Evolutionary conservation across 2,797 vertebrate species (phyloP).

Genomic region (Cyclura pinguis): DNA sequence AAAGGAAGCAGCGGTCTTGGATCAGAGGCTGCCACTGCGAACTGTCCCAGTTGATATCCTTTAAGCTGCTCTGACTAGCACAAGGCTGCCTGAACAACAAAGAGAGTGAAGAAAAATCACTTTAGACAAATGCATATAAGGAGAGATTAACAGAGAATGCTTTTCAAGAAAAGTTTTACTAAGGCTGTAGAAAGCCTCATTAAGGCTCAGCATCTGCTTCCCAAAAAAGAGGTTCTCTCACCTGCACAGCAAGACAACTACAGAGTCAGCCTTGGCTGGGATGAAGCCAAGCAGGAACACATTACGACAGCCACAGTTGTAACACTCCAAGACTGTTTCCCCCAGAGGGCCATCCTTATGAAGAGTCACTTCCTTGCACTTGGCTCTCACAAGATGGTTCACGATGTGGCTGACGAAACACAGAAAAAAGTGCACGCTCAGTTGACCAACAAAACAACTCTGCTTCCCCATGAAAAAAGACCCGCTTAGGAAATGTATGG

Average conservation of each 20-base stretch:
- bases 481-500: too few relatives aligned
- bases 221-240: conserved; percentile 65
- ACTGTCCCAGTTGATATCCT: conserved; percentile 99
- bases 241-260: conserved; percentile 98
- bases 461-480: background rate
- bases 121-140: background rate
- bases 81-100: conserved; percentile 90
- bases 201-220: background rate
- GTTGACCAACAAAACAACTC: background rate
- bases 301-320: conserved; percentile 97
- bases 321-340: conserved; percentile 96
- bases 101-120: background rate
- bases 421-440: background rate
- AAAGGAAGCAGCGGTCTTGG: conserved; percentile 98
- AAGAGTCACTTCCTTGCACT: conserved; percentile 98
- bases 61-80: conserved; percentile 98
- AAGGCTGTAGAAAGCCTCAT: rapidly evolving
- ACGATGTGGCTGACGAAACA: conserved; percentile 91
- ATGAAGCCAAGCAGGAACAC: conserved; percentile 98
- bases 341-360: conserved; percentile 97
- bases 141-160: rapidly evolving
- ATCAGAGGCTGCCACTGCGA: conserved; percentile 99
- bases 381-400: conserved; percentile 97
- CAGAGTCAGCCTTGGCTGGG: conserved; percentile 96
- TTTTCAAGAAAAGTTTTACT: rapidly evolving